Evolutionary conservation across 2,797 vertebrate species (phyloP).

Genomic region (Ptychadena robeensis): DNA sequence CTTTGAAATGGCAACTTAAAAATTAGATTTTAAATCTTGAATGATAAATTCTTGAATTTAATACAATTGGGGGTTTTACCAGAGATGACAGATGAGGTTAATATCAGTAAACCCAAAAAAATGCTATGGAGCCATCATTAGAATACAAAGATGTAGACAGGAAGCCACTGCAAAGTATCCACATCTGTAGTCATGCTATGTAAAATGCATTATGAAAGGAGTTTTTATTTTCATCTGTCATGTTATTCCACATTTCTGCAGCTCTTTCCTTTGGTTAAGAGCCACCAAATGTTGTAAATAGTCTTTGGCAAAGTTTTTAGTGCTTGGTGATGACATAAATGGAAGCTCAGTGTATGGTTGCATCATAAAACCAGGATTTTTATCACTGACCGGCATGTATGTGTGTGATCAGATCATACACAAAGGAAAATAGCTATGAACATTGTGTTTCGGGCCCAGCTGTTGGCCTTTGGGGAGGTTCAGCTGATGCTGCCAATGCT

Average conservation of each 20-base stretch:
- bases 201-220: too few species aligned
- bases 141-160: too few species aligned
- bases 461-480: constrained; percentile 19
- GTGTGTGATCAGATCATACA: constrained; percentile 2
- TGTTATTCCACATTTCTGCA: not conserved
- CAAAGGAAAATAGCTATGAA: constrained; percentile 9
- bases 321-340: not conserved
- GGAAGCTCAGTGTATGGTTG: not conserved
- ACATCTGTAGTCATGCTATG: too few species aligned
- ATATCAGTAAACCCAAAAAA: too few species aligned
- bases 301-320: not conserved
- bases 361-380: not conserved
- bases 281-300: not conserved
- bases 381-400: not conserved
- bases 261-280: not conserved
- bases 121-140: too few species aligned
- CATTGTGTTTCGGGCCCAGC: constrained; percentile 5
- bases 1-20: too few species aligned
- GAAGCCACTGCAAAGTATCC: too few species aligned
- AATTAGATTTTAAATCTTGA: too few species aligned
- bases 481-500: constrained; percentile 20
- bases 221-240: not conserved
- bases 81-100: too few species aligned
- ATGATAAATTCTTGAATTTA: too few species aligned
- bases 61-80: too few species aligned